Percentiles rank a stretch among this genome's conserved stretches.
Conservation (phyloP, 37 sponge, comb jelly and placozoan genomes). For the Mnemiopsis leidyi region DNA sequence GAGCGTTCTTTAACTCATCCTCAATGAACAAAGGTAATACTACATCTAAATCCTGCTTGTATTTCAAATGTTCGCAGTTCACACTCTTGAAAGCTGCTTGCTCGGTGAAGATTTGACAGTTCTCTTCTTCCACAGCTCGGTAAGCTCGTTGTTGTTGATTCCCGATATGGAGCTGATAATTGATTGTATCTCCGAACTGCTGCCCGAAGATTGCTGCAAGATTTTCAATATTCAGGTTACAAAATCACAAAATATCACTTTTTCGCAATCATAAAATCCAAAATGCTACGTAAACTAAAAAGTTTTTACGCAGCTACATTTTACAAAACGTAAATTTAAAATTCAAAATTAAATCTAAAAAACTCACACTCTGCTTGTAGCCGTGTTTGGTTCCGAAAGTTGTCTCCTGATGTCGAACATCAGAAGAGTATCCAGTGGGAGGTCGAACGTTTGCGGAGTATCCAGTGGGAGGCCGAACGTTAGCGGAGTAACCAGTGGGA, state of each 20-base stretch:
- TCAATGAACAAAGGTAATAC: too few relatives aligned
- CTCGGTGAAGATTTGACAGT: neutral
- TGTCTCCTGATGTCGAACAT: neutral
- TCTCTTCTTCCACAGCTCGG: neutral
- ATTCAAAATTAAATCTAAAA: neutral
- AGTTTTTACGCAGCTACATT: too few relatives aligned
- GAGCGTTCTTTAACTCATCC: too few relatives aligned
- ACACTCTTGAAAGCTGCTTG: conserved; percentile 10
- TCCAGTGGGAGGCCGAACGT: too few relatives aligned
- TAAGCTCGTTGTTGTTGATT: conserved; percentile 38
- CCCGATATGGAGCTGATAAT: conserved; percentile 32
- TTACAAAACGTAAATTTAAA: neutral
- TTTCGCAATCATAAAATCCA: too few relatives aligned
- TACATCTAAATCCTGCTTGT: too few relatives aligned
- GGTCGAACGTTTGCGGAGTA: too few relatives aligned
- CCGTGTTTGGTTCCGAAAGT: neutral
- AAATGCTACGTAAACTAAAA: too few relatives aligned
- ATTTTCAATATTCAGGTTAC: too few relatives aligned
- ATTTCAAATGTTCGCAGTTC: too few relatives aligned
- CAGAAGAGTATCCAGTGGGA: neutral
- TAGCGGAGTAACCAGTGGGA: too few relatives aligned
- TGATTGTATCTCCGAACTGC: conserved; percentile 7
- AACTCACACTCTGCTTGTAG: neutral
- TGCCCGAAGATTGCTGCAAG: neutral
- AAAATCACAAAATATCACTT: too few relatives aligned